Conservation (phyloP, 2,113 vertebrate species). For the Syngnathus typhle region DNA sequence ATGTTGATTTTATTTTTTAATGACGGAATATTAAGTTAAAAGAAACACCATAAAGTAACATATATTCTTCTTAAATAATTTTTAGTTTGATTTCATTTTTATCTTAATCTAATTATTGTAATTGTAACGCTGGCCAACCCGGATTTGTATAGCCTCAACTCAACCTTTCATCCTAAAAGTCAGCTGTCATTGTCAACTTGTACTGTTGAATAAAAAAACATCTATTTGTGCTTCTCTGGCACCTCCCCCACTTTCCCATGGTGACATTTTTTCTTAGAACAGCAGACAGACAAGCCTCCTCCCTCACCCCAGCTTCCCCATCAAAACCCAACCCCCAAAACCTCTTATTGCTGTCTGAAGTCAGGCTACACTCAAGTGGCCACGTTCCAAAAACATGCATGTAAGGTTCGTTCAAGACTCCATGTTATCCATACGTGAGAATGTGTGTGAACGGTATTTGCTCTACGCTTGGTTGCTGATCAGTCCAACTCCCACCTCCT, state of each 20-base stretch:
- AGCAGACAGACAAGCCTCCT: constrained; percentile 37
- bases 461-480: not conserved
- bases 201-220: not conserved
- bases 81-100: no score
- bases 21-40: no score
- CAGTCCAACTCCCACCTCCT: not conserved
- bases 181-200: not conserved
- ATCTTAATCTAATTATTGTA: not conserved
- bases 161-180: not conserved
- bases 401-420: not conserved
- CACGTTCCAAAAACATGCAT: no score
- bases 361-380: not conserved
- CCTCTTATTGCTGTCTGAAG: not conserved
- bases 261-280: constrained; percentile 32
- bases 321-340: not conserved
- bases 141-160: not conserved
- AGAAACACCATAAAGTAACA: no score
- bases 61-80: no score
- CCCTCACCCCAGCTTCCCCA: constrained; percentile 8
- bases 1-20: not conserved
- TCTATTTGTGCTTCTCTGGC: not conserved
- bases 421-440: not conserved
- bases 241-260: constrained; percentile 10
- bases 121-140: not conserved
- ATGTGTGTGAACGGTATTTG: not conserved